Evolutionary conservation across 2,113 vertebrate genomes (phyloP).

Genomic region (Notarius quadriscutis): DNA sequence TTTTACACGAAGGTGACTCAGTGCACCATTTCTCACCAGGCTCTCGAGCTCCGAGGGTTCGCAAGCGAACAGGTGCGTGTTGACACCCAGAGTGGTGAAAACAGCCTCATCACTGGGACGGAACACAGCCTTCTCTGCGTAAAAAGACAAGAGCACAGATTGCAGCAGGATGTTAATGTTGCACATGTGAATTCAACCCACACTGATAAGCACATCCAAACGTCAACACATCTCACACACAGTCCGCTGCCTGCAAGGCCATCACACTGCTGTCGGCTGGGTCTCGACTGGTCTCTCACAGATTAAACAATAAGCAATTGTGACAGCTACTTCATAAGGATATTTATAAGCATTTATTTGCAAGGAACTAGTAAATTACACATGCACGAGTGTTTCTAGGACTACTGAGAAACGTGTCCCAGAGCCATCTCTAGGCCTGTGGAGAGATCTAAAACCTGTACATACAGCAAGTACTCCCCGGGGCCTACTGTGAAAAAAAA

Average conservation of each 20-base stretch:
- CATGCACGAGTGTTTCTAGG: not conserved
- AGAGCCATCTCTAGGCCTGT: too few species aligned
- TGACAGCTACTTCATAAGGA: not conserved
- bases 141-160: slow-evolving; percentile 42
- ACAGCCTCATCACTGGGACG: slow-evolving; percentile 94
- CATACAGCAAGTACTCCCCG: too few species aligned
- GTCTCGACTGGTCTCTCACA: not conserved
- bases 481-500: too few species aligned
- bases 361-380: not conserved
- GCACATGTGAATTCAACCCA: slow-evolving; percentile 20
- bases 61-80: slow-evolving; percentile 95
- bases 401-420: too few species aligned
- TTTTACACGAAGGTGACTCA: slow-evolving; percentile 22
- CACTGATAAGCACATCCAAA: slow-evolving; percentile 24
- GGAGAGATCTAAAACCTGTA: too few species aligned
- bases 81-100: slow-evolving; percentile 95
- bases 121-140: slow-evolving; percentile 88
- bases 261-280: not conserved
- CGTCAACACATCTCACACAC: slow-evolving; percentile 7
- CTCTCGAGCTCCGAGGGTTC: slow-evolving; percentile 84
- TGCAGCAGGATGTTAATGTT: slow-evolving; percentile 13
- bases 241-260: not conserved
- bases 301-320: not conserved
- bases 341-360: not conserved
- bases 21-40: slow-evolving; percentile 76